These are phyloP conservation scores for Entomobrya proxima DNA, from an alignment of 2,888 invertebrate genomes.

Conservation along the genomic window DNA sequence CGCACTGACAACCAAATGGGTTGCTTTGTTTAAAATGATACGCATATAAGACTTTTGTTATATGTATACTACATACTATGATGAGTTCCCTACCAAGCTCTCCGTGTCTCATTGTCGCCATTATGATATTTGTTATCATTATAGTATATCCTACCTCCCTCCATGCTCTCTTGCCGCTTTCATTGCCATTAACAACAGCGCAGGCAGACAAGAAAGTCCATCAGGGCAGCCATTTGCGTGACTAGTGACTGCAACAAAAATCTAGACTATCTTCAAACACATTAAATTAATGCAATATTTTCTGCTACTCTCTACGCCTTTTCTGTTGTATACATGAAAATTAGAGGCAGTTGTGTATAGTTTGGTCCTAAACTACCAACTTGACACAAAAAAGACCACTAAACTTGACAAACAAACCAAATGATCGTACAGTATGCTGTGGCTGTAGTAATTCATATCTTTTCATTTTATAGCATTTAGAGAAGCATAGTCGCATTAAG, in stretches of 20 bases:
- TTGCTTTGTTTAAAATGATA: too few species aligned
- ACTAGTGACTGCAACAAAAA: slow-evolving; percentile 45
- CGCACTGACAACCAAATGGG: too few species aligned
- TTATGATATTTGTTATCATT: not conserved
- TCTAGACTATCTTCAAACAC: slow-evolving; percentile 53
- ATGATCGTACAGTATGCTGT: too few species aligned
- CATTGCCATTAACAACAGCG: not conserved
- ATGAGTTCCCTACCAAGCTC: not conserved
- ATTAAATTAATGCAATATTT: slow-evolving; percentile 56
- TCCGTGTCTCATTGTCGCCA: slow-evolving; percentile 7
- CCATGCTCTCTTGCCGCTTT: not conserved
- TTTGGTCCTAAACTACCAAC: not conserved
- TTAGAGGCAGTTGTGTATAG: not conserved
- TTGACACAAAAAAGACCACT: not conserved
- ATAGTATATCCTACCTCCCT: slow-evolving; percentile 3
- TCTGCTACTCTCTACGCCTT: slow-evolving; percentile 14
- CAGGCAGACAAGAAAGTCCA: not conserved
- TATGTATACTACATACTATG: not conserved
- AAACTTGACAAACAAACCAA: not conserved
- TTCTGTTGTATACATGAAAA: not conserved
- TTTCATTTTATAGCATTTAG: too few species aligned
- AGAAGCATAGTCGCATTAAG: too few species aligned
- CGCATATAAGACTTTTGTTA: too few species aligned
- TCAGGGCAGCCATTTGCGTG: slow-evolving; percentile 36
- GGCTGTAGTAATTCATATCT: not conserved